Percentiles rank a stretch among this genome's conserved stretches.
These are phyloP conservation scores for Halichoeres trimaculatus DNA, from an alignment of 2,113 vertebrate genomes.

Conservation along the genomic window DNA sequence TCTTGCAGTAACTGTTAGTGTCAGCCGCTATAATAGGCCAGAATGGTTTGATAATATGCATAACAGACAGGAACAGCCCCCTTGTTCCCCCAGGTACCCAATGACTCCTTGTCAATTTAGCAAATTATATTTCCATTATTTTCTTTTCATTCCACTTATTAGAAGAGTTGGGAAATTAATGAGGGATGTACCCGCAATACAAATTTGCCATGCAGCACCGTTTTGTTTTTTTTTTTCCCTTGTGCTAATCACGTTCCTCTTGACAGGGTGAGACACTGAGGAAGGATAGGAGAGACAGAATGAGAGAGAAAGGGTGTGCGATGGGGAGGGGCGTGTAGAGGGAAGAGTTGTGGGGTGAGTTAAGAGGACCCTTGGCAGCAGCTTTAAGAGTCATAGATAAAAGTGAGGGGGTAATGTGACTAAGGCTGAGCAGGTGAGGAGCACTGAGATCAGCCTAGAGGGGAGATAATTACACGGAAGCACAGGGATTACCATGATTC, in stretches of 20 bases:
- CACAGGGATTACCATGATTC: conserved; percentile 78
- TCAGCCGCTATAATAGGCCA: conserved; percentile 29
- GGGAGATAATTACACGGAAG: conserved; percentile 80
- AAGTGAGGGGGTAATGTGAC: conserved; percentile 74
- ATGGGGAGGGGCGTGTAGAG: conserved; percentile 27
- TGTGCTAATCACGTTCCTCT: conserved; percentile 62
- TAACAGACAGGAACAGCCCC: conserved; percentile 45
- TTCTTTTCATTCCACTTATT: conserved; percentile 76
- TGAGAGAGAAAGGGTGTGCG: conserved; percentile 22
- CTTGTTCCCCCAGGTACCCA: conserved; percentile 55
- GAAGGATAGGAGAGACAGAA: neutral
- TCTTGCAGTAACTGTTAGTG: conserved; percentile 32
- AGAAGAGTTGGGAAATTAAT: conserved; percentile 75
- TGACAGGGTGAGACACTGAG: conserved; percentile 36
- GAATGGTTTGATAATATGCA: conserved; percentile 42
- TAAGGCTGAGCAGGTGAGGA: conserved; percentile 75
- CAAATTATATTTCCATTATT: conserved; percentile 76
- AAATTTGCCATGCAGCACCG: conserved; percentile 59
- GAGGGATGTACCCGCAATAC: conserved; percentile 62
- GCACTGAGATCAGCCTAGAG: conserved; percentile 74
- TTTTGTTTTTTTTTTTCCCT: conserved; percentile 5
- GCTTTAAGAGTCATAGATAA: conserved; percentile 78
- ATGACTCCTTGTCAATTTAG: conserved; percentile 68
- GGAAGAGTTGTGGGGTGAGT: conserved; percentile 62
- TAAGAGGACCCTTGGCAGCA: conserved; percentile 74